These are phyloP conservation scores for Oligia fasciuncula DNA, from an alignment of 2,888 invertebrate genomes.

Conservation along the genomic window DNA sequence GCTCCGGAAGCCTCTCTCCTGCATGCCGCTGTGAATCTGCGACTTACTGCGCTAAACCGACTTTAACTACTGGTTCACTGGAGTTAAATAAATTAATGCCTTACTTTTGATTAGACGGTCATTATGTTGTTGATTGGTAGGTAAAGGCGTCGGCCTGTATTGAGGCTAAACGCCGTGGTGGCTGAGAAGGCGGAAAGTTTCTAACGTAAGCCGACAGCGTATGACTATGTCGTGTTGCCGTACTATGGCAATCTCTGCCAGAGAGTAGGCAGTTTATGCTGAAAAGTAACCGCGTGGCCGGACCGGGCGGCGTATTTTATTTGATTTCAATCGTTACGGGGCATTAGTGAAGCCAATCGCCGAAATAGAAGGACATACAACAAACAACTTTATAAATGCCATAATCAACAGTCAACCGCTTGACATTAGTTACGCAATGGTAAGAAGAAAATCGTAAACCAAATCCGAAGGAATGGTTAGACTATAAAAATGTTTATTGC, in stretches of 20 bases:
- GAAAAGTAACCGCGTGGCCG: constrained; percentile 32
- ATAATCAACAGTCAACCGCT: constrained; percentile 60
- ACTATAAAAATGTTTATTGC: constrained; percentile 86
- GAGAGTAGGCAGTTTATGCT: constrained; percentile 39
- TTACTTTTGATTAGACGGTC: constrained; percentile 77
- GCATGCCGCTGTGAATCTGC: constrained; percentile 73
- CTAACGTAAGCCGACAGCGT: constrained; percentile 53
- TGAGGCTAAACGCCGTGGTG: constrained; percentile 68
- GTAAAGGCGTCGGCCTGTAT: constrained; percentile 72
- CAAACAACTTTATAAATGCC: constrained; percentile 65
- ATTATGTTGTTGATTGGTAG: constrained; percentile 76
- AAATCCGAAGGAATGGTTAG: constrained; percentile 77
- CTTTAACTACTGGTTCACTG: constrained; percentile 72
- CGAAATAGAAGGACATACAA: constrained; percentile 57
- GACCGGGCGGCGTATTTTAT: constrained; percentile 27
- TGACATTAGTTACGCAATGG: constrained; percentile 73
- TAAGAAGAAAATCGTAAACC: constrained; percentile 74
- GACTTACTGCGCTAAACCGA: constrained; percentile 70
- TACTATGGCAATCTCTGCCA: constrained; percentile 28
- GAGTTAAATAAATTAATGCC: constrained; percentile 72
- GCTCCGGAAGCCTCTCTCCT: constrained; percentile 74
- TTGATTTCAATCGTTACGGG: constrained; percentile 42
- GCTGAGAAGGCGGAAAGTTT: constrained; percentile 58
- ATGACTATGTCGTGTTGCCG: constrained; percentile 42
- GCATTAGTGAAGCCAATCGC: constrained; percentile 51